These are phyloP conservation scores for Nomada flava DNA, from an alignment of 2,888 invertebrate genomes.

Conservation along the genomic window DNA sequence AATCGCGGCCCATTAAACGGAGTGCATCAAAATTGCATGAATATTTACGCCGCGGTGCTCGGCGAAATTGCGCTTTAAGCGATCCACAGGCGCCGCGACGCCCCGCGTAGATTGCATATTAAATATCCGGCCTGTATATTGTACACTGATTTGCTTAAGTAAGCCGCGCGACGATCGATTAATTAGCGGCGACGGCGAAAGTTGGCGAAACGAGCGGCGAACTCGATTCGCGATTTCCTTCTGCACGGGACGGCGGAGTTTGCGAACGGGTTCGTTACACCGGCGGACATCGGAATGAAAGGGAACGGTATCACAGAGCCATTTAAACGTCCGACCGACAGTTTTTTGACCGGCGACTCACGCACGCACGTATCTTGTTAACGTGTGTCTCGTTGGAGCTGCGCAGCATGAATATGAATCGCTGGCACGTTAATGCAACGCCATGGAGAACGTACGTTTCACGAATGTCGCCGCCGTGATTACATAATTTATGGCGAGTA, in stretches of 20 bases:
- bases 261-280: not conserved
- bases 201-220: not conserved
- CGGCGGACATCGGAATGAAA: not conserved
- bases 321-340: not conserved
- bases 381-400: constrained; percentile 23
- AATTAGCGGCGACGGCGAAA: constrained; percentile 37
- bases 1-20: constrained; percentile 54
- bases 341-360: not conserved
- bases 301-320: too few species aligned
- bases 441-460: constrained; percentile 46
- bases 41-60: constrained; percentile 48
- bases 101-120: constrained; percentile 50
- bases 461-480: constrained; percentile 55
- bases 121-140: constrained; percentile 43
- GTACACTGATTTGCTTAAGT: constrained; percentile 39
- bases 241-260: not conserved
- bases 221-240: not conserved
- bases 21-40: constrained; percentile 61
- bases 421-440: constrained; percentile 43
- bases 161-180: constrained; percentile 45
- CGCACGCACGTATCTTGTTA: constrained; percentile 20
- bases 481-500: constrained; percentile 60
- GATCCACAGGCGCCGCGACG: constrained; percentile 36
- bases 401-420: constrained; percentile 41
- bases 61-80: constrained; percentile 49